A percentile compares a stretch with the other conserved stretches of the same genome.
Evolutionary conservation across 2,888 invertebrate genomes (phyloP).

Genomic region (Brachyptera putata): DNA sequence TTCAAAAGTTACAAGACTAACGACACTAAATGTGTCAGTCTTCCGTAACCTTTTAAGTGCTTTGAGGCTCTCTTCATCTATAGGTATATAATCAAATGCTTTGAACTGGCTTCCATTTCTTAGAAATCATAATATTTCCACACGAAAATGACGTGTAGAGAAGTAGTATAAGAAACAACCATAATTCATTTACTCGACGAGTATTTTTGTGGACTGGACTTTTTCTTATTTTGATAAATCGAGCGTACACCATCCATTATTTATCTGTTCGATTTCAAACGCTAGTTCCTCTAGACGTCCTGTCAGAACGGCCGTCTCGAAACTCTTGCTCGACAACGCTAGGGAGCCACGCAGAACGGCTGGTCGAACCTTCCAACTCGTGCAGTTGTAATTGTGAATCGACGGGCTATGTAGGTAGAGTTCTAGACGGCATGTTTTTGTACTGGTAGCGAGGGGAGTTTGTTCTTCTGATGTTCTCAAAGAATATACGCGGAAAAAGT

Average conservation of each 20-base stretch:
- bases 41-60: neutral
- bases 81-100: neutral
- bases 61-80: neutral
- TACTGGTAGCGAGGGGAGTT: too few species aligned
- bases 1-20: too few species aligned
- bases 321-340: too few species aligned
- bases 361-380: too few species aligned
- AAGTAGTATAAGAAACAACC: neutral
- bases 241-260: neutral
- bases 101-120: neutral
- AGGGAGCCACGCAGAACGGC: too few species aligned
- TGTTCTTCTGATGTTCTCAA: neutral
- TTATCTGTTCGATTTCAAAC: neutral
- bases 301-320: too few species aligned
- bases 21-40: neutral
- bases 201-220: neutral
- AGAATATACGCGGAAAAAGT: neutral
- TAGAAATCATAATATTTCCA: too few species aligned
- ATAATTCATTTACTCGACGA: neutral
- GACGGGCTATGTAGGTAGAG: too few species aligned
- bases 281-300: too few species aligned
- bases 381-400: too few species aligned
- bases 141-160: too few species aligned
- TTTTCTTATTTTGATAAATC: neutral
- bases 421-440: too few species aligned